Base-by-base conservation (phyloP, 1,140 invertebrate species). In the Tachypleus tridentatus region DNA sequence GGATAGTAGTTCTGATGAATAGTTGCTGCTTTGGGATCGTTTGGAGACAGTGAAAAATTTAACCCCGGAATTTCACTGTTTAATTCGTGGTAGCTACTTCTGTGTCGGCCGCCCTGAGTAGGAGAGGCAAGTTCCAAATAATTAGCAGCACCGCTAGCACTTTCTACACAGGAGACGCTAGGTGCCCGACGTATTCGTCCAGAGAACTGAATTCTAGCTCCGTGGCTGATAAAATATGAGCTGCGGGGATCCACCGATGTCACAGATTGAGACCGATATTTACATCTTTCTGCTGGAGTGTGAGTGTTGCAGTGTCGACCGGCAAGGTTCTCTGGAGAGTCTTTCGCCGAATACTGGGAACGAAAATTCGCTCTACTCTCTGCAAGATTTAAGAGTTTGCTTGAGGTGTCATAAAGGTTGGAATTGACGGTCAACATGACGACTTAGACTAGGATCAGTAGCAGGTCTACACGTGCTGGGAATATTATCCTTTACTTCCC, bases 1-100 rank as follows among this genome's bases (percentile, higher is more conserved):
- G 79, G 79, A 68, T 78, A 80, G 69, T 77, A 78, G 64, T 80
- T 74, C 63, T 76, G 75, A 8, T 71, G 82, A 75, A 90, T 90
- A 60, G 87, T 86, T 11, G 63, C 48, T 2, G 63, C 53, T 51
- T 67, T 67, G 3, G 63, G 60, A 50, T 53, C 60, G 4, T 54
- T 54, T 54, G 53, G 53, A 7, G 53, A 54, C n/a, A 54, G n/a
- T n/a, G 7, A 7, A n/a, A 54, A n/a, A n/a, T 54, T 54, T n/a
- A 54, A 54, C 53, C 53, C 53, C 53, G 53, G 53, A 8, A 54
- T 54, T 54, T 54, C 7, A 8, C 53, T n/a, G 53, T 54, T 54
- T 54, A 8, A 0, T 7, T 7, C 53, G 7, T 54, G 7, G 53
- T 7, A 54, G n/a, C 7, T n/a, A 7, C n/a, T 54, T 54, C 53